These are phyloP conservation scores for Ditylenchus weischeri DNA, from an alignment of 2,888 invertebrate genomes.

Conservation along the genomic window DNA sequence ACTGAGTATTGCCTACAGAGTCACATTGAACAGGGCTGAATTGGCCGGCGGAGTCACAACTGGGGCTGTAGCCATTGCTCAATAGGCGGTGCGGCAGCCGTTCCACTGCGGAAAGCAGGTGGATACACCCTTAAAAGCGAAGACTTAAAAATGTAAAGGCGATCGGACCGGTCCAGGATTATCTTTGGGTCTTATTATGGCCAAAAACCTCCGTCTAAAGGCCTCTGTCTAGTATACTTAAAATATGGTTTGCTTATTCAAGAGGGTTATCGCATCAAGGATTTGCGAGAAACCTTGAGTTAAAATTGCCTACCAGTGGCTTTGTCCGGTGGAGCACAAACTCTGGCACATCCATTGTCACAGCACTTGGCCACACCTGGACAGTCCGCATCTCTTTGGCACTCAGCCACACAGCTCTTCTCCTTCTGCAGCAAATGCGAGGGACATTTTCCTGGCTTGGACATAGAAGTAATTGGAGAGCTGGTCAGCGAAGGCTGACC, in stretches of 20 bases:
- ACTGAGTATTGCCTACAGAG: constrained; percentile 22
- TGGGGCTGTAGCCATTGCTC: constrained; percentile 43
- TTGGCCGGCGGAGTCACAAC: constrained; percentile 39
- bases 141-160: too few relatives aligned
- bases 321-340: constrained; percentile 34
- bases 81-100: constrained; percentile 39
- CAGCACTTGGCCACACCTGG: constrained; percentile 44
- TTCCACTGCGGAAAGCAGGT: constrained; percentile 42
- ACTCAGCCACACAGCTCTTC: constrained; percentile 27
- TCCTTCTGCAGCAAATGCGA: constrained; percentile 16
- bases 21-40: constrained; percentile 35
- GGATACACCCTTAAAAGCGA: constrained; percentile 41
- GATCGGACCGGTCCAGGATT: too few relatives aligned
- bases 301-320: neutral
- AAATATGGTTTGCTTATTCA: too few relatives aligned
- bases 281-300: too few relatives aligned
- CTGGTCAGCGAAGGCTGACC: neutral
- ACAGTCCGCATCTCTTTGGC: constrained; percentile 43
- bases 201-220: too few relatives aligned
- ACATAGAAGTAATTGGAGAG: neutral
- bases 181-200: too few relatives aligned
- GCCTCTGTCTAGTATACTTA: too few relatives aligned
- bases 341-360: constrained; percentile 38
- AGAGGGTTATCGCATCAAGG: too few relatives aligned
- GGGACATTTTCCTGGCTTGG: constrained; percentile 29